Evolutionary conservation across 1,140 invertebrate species (phyloP), one percentile per base, ranked within the genome.

Genomic region (Drosophila pseudoobscura): DNA sequence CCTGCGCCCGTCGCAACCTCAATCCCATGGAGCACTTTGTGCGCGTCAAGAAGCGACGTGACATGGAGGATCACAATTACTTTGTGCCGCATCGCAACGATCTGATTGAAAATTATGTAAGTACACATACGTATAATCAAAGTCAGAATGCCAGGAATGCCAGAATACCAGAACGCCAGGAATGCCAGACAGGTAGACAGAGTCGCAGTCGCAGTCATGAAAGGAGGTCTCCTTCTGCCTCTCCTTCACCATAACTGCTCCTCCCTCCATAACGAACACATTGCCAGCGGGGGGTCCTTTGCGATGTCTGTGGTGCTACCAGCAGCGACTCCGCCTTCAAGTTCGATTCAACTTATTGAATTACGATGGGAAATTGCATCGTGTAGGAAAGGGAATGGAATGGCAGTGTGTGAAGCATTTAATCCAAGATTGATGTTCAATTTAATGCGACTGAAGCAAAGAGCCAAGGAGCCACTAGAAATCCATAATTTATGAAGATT

Each of bases 1-100:
- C 97, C 26, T 99, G 97, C 92, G 96, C 95, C 47, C 95, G 97
- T 72, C 97, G 98, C 90, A 96, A 95, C 87, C 94, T 99, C 41
- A 97, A 97, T 92, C 95, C 97, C 13, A 96, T 97, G 92, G 98
- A 99, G 91, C 97, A 99, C 92, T 99, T 99, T 92, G 96, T 99
- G 13, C 93, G 98, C 60, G 96, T 99, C 13, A 98, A 98, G 92
- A 98, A 98, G 91, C 94, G 97, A 69, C 95, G 96, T 71, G 97
- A 99, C 85, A 97, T 97, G 95, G 97, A 98, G 92, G 97, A 98
- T 92, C 96, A 97, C 89, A 98, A 98, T 93, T 98, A 98, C 92
- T 98, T 98, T 93, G 97, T 98, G 78, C 97, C 97, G 52, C 96
- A 97, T 92, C 94, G 97, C 78, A 96, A 95, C 80, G 97, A 98